These are phyloP conservation scores for Poecilia gillii DNA, from an alignment of 2,797 vertebrate species.

Conservation along the genomic window DNA sequence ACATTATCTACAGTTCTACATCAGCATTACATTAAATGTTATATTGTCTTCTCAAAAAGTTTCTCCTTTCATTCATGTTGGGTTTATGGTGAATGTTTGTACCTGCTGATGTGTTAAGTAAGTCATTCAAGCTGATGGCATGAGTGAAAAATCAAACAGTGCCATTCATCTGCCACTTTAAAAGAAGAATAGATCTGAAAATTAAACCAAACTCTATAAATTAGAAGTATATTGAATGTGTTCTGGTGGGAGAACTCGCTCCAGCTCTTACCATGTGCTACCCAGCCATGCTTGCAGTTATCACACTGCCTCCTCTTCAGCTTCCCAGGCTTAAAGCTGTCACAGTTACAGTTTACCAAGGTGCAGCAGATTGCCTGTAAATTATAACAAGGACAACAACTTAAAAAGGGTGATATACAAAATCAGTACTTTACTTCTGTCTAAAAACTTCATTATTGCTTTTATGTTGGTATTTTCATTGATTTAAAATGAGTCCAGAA, in stretches of 20 bases:
- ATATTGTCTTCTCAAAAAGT: background rate
- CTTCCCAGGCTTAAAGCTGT: constrained; percentile 93
- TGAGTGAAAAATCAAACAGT: background rate
- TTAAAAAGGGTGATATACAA: background rate
- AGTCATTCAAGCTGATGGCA: background rate
- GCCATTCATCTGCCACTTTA: background rate
- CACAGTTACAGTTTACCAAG: constrained; percentile 92
- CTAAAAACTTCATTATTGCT: background rate
- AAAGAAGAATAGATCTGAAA: background rate
- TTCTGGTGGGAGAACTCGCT: background rate
- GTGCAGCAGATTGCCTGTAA: constrained; percentile 93
- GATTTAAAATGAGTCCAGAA: background rate
- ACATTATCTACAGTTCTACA: background rate
- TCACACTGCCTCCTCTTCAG: constrained; percentile 95
- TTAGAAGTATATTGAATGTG: background rate
- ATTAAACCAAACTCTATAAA: background rate
- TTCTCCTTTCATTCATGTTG: background rate
- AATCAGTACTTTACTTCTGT: background rate
- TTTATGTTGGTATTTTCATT: background rate
- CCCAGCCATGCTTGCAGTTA: constrained; percentile 96
- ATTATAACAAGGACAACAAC: constrained; percentile 1
- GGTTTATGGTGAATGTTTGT: background rate
- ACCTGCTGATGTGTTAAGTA: background rate
- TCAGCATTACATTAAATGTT: background rate
- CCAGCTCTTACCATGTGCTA: constrained; percentile 89